Evolutionary conservation across 2,888 invertebrate species (phyloP).

Genomic region (Pristionchus maxplancki): DNA sequence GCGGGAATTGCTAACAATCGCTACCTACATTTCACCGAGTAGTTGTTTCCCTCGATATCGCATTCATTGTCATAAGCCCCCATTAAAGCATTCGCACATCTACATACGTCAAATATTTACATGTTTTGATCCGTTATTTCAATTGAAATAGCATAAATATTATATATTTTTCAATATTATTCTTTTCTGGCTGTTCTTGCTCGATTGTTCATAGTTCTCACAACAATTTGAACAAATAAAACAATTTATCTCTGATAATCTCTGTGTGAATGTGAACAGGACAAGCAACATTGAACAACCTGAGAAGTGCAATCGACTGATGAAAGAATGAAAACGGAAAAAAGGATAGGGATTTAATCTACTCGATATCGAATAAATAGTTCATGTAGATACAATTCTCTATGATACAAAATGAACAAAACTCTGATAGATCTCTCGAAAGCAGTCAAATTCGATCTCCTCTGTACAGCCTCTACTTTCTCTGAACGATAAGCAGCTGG

Average conservation of each 20-base stretch:
- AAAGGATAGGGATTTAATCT: background rate
- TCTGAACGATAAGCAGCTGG: background rate
- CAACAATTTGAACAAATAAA: background rate
- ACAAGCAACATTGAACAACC: constrained; percentile 38
- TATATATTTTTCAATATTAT: no score
- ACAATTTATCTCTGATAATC: constrained; percentile 7
- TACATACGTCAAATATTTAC: no score
- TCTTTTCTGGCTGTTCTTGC: no score
- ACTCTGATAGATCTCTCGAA: background rate
- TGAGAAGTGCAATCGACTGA: constrained; percentile 3
- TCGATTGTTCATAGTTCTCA: background rate
- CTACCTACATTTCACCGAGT: no score
- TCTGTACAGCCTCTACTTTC: background rate
- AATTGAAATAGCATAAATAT: no score
- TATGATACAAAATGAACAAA: background rate
- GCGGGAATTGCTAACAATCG: no score
- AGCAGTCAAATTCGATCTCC: background rate
- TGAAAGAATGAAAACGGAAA: constrained; percentile 32
- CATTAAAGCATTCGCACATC: no score
- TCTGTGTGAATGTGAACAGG: background rate
- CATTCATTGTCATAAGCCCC: no score
- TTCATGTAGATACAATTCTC: background rate
- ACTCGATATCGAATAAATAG: constrained; percentile 29
- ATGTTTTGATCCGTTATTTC: no score
- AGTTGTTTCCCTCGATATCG: no score